Evolutionary conservation across 2,113 vertebrate species (phyloP).

Genomic region (Semnornis frantzii): DNA sequence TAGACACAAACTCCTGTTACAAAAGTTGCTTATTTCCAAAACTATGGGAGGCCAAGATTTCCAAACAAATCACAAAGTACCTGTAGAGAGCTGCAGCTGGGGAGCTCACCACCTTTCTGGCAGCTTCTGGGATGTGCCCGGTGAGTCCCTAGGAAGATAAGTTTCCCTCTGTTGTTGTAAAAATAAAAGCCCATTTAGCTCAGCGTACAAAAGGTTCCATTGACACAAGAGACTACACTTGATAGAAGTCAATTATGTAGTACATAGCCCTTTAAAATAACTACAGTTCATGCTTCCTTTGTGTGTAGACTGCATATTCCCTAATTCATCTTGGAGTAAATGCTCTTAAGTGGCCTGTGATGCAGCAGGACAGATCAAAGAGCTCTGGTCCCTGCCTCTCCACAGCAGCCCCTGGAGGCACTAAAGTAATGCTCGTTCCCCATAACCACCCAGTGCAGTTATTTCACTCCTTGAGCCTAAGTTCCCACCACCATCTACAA

Average conservation of each 20-base stretch:
- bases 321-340: not conserved
- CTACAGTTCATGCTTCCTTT: not conserved
- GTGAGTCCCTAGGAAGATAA: not conserved
- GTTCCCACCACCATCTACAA: not conserved
- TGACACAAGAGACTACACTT: not conserved
- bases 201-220: not conserved
- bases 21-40: not conserved
- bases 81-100: not conserved
- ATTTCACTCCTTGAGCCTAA: not conserved
- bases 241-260: not conserved
- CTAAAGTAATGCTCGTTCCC: not conserved
- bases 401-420: not conserved
- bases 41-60: not conserved
- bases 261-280: not conserved
- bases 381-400: not conserved
- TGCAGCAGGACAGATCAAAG: not conserved
- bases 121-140: not conserved
- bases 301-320: not conserved
- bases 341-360: not conserved
- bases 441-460: not conserved
- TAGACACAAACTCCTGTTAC: not conserved
- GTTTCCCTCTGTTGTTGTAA: not conserved
- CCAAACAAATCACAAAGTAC: not conserved
- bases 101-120: not conserved
- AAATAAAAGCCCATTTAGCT: conserved; percentile 4